Base-by-base conservation (phyloP, 2,888 invertebrate species). In the Beris morrisii region DNA sequence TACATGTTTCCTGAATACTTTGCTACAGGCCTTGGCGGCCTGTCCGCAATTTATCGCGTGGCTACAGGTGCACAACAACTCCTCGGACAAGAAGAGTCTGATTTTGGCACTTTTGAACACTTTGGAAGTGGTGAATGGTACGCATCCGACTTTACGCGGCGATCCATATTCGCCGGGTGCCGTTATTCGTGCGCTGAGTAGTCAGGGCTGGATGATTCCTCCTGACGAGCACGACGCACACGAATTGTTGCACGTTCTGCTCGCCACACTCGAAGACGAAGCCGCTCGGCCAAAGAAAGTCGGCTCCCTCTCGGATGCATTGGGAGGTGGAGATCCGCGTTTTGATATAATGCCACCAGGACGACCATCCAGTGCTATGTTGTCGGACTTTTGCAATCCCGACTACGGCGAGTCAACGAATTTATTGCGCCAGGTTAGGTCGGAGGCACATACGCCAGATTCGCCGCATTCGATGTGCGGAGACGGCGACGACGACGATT, bases 171-270 rank as follows among this genome's bases (percentile, higher is more conserved):
- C 86, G 1, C 88, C 89, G 0, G 84, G 83, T 5, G 85, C 85
- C 1, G 88, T 94, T 11, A 84, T 94, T 70, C 86, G 89, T 69
- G 89, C 92, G 0, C 82, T 96, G 5, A 79, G 75, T 55, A 83
- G 87, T 2, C 84, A 91, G 0, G 89, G 92, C 13, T 96, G 95
- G 95, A 89, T 90, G 55, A 92, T 96, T 72, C 90, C 93, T 0
- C 86, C 89, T 28, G 94, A 93, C 71, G 94, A 97, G 82, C 91
- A 96, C 80, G 97, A 97, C 81, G 93, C 95, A 0, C 96, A 96
- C 77, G 97, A 97, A 81, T 80, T 97, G 61, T 88, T 97, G 73
- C 93, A 95, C 79, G 90, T 95, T 7, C 82, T 97, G 73, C 83
- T 95, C 7, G 88, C 92, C n/a, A 94, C 95, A 12, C 82, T 97